These are phyloP conservation scores for Heliocidaris erythrogramma DNA, from an alignment of 35 echinoderm and acorn worm species.

Conservation along the genomic window DNA sequence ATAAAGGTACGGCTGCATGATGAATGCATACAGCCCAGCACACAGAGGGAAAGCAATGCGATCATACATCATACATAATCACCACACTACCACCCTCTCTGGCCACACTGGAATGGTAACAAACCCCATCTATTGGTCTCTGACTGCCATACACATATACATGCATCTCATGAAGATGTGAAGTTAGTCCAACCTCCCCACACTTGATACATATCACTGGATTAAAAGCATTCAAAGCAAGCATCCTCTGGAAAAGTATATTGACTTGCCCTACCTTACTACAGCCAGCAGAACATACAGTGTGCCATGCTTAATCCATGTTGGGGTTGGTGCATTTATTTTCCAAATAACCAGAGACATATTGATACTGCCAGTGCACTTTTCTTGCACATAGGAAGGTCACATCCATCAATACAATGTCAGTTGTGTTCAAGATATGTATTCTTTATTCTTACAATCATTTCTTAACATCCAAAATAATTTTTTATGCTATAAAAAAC, in stretches of 20 bases:
- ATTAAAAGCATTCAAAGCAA: background rate
- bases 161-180: background rate
- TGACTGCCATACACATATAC: background rate
- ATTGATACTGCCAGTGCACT: background rate
- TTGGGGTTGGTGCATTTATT: background rate
- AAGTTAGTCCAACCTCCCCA: background rate
- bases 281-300: background rate
- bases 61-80: background rate
- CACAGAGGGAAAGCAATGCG: background rate
- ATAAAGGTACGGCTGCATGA: background rate
- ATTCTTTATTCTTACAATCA: background rate
- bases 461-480: background rate
- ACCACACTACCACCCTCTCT: background rate
- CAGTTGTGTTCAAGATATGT: background rate
- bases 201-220: background rate
- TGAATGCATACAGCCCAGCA: background rate
- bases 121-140: background rate
- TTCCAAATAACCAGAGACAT: background rate
- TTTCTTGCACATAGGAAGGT: background rate
- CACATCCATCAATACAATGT: background rate
- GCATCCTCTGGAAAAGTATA: background rate
- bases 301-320: background rate
- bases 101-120: background rate
- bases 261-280: background rate
- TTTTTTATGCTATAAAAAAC: background rate